phyloP scores from a whole-genome alignment of 2,888 invertebrate genomes.

The Torymus aiolomorphi region DNA sequence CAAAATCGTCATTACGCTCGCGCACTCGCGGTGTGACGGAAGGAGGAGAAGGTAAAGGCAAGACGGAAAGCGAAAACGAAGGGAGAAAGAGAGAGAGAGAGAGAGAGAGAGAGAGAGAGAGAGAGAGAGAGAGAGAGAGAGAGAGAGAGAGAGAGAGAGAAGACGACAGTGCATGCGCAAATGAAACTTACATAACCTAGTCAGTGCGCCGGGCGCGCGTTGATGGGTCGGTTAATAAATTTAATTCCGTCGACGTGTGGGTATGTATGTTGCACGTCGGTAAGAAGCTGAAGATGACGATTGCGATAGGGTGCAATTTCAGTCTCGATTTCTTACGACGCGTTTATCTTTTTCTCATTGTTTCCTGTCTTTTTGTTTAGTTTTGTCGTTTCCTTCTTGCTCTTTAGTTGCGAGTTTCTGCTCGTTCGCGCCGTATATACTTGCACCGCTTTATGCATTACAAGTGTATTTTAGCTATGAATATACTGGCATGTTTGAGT shows the following conservation, averaged over 20 bases:
- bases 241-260: slow-evolving; percentile 16
- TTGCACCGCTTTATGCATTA: background rate
- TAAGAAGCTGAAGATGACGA: slow-evolving; percentile 18
- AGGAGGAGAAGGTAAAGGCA: no score
- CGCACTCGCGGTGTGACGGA: no score
- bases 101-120: slow-evolving; percentile 15
- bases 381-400: background rate
- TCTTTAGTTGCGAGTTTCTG: background rate
- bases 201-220: background rate
- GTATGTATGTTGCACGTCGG: background rate
- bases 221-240: slow-evolving; percentile 32
- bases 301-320: slow-evolving; percentile 47
- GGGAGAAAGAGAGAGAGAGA: background rate
- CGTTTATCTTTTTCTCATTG: slow-evolving; percentile 8
- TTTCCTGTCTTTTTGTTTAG: background rate
- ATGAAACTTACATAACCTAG: slow-evolving; percentile 29
- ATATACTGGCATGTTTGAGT: background rate
- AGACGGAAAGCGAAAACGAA: background rate
- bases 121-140: background rate
- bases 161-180: background rate
- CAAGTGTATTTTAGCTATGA: background rate
- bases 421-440: background rate
- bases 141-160: no score
- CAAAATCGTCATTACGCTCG: no score
- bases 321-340: slow-evolving; percentile 31